These are phyloP conservation scores for Epizoanthus fatuus DNA, from an alignment of 92 coral and sea anemone genomes.

Conservation along the genomic window DNA sequence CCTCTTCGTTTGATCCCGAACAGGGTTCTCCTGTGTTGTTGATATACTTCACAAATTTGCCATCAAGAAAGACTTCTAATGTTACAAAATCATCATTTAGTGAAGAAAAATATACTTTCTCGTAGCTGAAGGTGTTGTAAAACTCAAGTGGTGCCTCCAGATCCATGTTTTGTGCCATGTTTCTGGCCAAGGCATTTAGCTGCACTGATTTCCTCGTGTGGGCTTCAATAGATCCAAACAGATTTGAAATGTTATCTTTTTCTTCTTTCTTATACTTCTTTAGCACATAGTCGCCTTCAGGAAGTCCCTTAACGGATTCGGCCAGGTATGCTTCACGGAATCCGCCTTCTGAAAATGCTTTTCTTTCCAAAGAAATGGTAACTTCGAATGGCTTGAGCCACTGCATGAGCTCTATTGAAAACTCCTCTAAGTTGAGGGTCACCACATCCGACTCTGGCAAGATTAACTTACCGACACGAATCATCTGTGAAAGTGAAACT, in stretches of 20 bases:
- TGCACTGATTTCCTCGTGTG: slow-evolving; percentile 57
- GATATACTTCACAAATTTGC: slow-evolving; percentile 20
- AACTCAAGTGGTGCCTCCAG: slow-evolving; percentile 29
- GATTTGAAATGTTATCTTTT: slow-evolving; percentile 26
- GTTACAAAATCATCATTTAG: slow-evolving; percentile 35
- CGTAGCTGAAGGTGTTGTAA: slow-evolving; percentile 18
- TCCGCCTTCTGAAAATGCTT: slow-evolving; percentile 59
- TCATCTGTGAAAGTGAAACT: slow-evolving; percentile 30
- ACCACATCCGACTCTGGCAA: slow-evolving; percentile 53
- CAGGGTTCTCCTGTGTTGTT: slow-evolving; percentile 20
- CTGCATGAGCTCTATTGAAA: slow-evolving; percentile 23
- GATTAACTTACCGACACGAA: slow-evolving; percentile 38
- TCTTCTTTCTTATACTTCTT: slow-evolving; percentile 51
- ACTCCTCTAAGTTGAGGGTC: slow-evolving; percentile 59
- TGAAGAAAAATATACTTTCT: slow-evolving; percentile 43
- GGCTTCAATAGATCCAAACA: slow-evolving; percentile 53
- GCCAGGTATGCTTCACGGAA: slow-evolving; percentile 60
- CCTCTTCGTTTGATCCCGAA: slow-evolving; percentile 31
- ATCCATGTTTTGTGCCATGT: slow-evolving; percentile 24
- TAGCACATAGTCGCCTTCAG: slow-evolving; percentile 57
- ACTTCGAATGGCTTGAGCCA: slow-evolving; percentile 65
- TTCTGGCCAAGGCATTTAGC: slow-evolving; percentile 63
- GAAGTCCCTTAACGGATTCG: slow-evolving; percentile 51
- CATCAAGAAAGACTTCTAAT: slow-evolving; percentile 14
- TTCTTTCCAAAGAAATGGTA: slow-evolving; percentile 38